phyloP scores from a whole-genome alignment of 2,797 vertebrate species.

The Euphonia xanthogaster region DNA sequence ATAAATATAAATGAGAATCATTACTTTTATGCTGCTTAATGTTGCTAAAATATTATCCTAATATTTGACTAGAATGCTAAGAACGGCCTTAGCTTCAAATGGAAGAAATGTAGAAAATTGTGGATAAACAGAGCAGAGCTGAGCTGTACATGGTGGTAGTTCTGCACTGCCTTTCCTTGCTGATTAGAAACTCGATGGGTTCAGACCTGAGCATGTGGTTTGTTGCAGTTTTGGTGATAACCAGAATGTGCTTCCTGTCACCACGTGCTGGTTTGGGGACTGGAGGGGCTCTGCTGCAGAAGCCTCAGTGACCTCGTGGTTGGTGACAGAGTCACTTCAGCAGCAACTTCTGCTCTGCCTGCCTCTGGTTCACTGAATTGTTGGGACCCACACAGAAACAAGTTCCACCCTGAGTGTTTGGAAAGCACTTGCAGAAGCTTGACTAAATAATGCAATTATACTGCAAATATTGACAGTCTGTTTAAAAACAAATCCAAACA shows the following conservation, averaged over 20 bases:
- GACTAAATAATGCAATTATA: neutral
- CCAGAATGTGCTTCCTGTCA: neutral
- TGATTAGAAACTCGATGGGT: neutral
- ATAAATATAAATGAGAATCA: neutral
- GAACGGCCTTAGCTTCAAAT: neutral
- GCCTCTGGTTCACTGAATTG: neutral
- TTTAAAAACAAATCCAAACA: slow-evolving; percentile 9
- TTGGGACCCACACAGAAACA: neutral
- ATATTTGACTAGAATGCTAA: neutral
- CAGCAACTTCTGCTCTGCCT: neutral
- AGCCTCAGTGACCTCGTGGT: neutral
- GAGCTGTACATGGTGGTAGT: neutral
- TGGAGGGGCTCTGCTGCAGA: neutral
- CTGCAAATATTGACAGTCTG: slow-evolving; percentile 1
- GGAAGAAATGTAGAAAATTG: neutral
- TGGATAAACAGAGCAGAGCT: neutral
- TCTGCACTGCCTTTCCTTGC: neutral
- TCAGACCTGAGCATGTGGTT: neutral
- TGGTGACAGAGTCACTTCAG: neutral
- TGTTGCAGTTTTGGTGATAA: neutral
- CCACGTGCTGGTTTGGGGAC: neutral
- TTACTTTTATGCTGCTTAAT: neutral
- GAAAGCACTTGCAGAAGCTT: neutral
- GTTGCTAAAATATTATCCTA: neutral
- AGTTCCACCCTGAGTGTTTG: neutral